phyloP scores from a whole-genome alignment of 2,113 vertebrate species.

The Paralichthys olivaceus region DNA sequence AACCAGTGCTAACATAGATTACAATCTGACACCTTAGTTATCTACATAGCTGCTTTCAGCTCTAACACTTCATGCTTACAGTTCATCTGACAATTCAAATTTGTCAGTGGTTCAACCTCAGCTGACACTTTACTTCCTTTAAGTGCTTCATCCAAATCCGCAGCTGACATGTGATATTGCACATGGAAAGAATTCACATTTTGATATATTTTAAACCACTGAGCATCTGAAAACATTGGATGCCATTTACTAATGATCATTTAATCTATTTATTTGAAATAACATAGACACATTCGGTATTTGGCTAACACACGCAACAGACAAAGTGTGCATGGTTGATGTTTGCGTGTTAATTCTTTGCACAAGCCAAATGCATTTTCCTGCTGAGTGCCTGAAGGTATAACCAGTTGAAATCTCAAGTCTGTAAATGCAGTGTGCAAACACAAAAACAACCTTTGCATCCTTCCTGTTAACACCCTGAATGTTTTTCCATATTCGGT shows the following conservation, averaged over 20 bases:
- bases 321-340: background rate
- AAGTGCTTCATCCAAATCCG: background rate
- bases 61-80: background rate
- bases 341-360: background rate
- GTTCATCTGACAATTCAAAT: background rate
- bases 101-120: background rate
- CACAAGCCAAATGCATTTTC: background rate
- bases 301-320: no score
- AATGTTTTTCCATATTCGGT: constrained; percentile 11
- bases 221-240: no score
- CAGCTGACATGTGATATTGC: background rate
- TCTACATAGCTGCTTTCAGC: background rate
- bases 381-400: background rate
- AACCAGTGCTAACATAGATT: background rate
- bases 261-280: no score
- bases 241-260: no score
- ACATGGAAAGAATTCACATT: background rate
- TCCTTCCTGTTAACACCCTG: background rate
- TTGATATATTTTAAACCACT: background rate
- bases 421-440: background rate
- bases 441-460: background rate
- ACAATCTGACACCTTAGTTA: background rate
- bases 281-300: no score
- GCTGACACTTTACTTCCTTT: background rate
- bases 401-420: background rate